These are phyloP conservation scores for Carpatolechia fugitivella DNA, from an alignment of 2,888 invertebrate genomes.

Conservation along the genomic window DNA sequence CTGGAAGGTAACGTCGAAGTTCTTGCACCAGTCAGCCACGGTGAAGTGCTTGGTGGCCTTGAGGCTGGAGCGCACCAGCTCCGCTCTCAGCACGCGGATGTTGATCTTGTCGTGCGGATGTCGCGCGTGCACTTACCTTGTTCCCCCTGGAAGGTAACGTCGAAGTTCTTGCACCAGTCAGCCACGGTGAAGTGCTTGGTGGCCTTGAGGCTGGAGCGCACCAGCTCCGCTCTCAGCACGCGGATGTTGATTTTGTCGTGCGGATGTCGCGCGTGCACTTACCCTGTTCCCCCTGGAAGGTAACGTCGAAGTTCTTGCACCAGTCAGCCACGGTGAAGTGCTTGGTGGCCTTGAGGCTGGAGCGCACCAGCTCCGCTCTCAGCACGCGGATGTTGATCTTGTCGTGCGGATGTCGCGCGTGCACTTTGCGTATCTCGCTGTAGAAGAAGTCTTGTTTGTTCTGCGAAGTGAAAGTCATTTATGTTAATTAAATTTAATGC, in stretches of 20 bases:
- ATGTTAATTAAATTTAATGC: too few relatives aligned
- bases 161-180: slow-evolving; percentile 97
- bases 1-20: slow-evolving; percentile 94
- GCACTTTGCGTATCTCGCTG: slow-evolving; percentile 89
- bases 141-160: slow-evolving; percentile 95
- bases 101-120: slow-evolving; percentile 90
- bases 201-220: slow-evolving; percentile 91
- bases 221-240: slow-evolving; percentile 88
- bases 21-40: slow-evolving; percentile 96
- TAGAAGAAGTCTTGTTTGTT: slow-evolving; percentile 89
- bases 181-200: slow-evolving; percentile 91
- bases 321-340: slow-evolving; percentile 93
- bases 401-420: slow-evolving; percentile 93
- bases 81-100: slow-evolving; percentile 89
- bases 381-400: slow-evolving; percentile 89
- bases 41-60: slow-evolving; percentile 91
- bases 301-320: slow-evolving; percentile 96
- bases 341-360: slow-evolving; percentile 91
- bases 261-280: slow-evolving; percentile 85
- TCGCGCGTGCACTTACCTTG: slow-evolving; percentile 93
- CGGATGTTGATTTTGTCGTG: slow-evolving; percentile 93
- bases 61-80: slow-evolving; percentile 89
- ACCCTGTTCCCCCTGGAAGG: slow-evolving; percentile 97
- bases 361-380: slow-evolving; percentile 89
- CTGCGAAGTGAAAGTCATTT: slow-evolving; percentile 43